phyloP scores from a whole-genome alignment of 1,140 invertebrate genomes.

The Pseudachorutes palmiensis region DNA sequence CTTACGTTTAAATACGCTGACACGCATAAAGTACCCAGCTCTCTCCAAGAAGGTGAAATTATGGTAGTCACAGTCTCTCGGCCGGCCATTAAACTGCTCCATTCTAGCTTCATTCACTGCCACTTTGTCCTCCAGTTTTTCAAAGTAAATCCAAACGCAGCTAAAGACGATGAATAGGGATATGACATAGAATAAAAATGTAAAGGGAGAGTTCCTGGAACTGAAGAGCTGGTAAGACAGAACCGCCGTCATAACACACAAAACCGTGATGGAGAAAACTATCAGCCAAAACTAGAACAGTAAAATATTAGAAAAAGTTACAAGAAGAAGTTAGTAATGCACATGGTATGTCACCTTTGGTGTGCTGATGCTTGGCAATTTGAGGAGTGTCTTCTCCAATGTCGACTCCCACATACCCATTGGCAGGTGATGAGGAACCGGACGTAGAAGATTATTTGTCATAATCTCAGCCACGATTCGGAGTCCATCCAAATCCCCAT shows the following conservation, averaged over 20 bases:
- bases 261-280: slow-evolving; percentile 11
- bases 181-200: slow-evolving; percentile 23
- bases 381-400: slow-evolving; percentile 7
- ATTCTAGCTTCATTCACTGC: slow-evolving; percentile 22
- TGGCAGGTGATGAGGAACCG: slow-evolving; percentile 7
- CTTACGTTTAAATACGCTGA: slow-evolving; percentile 25
- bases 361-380: slow-evolving; percentile 9
- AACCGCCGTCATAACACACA: slow-evolving; percentile 19
- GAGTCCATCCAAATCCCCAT: background rate
- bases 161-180: slow-evolving; percentile 25
- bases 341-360: background rate
- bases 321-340: background rate
- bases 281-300: slow-evolving; percentile 20
- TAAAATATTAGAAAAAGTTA: background rate
- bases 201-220: background rate
- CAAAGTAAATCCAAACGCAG: slow-evolving; percentile 26
- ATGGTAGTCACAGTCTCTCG: slow-evolving; percentile 33
- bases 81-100: slow-evolving; percentile 15
- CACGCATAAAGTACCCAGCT: slow-evolving; percentile 22
- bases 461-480: slow-evolving; percentile 21
- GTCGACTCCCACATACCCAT: background rate
- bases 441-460: slow-evolving; percentile 22
- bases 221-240: slow-evolving; percentile 1
- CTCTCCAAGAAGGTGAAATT: slow-evolving; percentile 11
- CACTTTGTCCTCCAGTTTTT: slow-evolving; percentile 12